Evolutionary conservation across 2,888 invertebrate genomes (phyloP), one percentile per base, ranked within the genome.

Genomic region (Ariolimax columbianus): DNA sequence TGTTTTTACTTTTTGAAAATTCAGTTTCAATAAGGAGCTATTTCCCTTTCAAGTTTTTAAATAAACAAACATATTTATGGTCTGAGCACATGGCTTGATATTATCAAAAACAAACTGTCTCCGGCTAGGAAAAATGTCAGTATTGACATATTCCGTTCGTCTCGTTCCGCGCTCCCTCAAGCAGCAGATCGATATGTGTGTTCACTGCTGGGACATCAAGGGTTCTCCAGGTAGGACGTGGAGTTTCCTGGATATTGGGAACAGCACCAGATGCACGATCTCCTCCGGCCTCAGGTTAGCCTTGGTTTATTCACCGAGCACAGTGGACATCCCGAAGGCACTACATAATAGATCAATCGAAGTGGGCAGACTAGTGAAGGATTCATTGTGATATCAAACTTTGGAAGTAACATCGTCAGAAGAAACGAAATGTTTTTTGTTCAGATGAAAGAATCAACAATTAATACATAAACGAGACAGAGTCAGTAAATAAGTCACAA

Each of bases 131-230:
- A 68, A 51, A 68, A 55, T 43, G 43, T 38, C 79, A 73, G 40
- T 79, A 63, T 59, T 72, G 73, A 36, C 70, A 43, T 72, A 26
- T 36, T 26, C n/a, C 51, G 55, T 38, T 40, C 17, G n/a, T n/a
- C n/a, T n/a, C n/a, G n/a, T n/a, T n/a, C n/a, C n/a, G n/a, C n/a
- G 33, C 36, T 19, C 30, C 59, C 17, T 43, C 30, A 30, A 51
- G n/a, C 19, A 30, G 63, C 30, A 30, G 82, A 82, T 82, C 82
- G 75, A 82, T 82, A 51, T 75, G 72, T 70, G 40, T 73, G 59
- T 55, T 26, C 43, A 72, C 75, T n/a, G 82, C 59, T 30, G 75
- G 30, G 82, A 72, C 82, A 82, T 82, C 82, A 75, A 82, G 82
- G n/a, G 81, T 59, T 72, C 51, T 72, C 63, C 82, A 82, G 82